These are phyloP conservation scores for Camponotus floridanus DNA, from an alignment of 1,140 invertebrate genomes.

Conservation along the genomic window DNA sequence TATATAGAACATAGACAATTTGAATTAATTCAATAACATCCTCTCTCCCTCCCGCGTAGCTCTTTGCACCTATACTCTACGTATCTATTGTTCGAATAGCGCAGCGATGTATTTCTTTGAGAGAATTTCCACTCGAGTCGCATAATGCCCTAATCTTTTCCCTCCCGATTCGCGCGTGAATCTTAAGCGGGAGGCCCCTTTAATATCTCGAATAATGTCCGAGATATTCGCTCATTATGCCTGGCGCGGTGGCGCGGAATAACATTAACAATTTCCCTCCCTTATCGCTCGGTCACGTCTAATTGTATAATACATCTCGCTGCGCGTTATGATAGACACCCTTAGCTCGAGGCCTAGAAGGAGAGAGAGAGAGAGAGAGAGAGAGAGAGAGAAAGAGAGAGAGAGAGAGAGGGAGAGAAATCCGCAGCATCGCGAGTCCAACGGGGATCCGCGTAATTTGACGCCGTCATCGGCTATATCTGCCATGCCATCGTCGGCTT, in stretches of 20 bases:
- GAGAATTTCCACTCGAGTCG: slow-evolving; percentile 1
- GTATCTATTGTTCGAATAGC: slow-evolving; percentile 43
- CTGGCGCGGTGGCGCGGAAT: slow-evolving; percentile 20
- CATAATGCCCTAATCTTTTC: background rate
- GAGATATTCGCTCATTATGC: slow-evolving; percentile 50
- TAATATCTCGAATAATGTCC: slow-evolving; percentile 34
- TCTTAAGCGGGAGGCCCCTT: slow-evolving; percentile 5
- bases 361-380: slow-evolving; percentile 10
- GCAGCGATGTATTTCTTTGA: background rate
- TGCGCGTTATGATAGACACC: slow-evolving; percentile 12
- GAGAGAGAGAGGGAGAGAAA: background rate
- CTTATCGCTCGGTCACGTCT: slow-evolving; percentile 52
- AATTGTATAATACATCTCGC: slow-evolving; percentile 25
- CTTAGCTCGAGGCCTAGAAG: slow-evolving; percentile 34
- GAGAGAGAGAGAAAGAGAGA: background rate
- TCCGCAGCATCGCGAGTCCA: background rate
- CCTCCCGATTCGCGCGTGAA: background rate
- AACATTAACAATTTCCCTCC: slow-evolving; percentile 54
- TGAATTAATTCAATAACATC: slow-evolving; percentile 51
- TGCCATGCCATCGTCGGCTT: slow-evolving; percentile 49
- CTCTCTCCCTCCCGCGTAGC: background rate
- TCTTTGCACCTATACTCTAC: slow-evolving; percentile 20
- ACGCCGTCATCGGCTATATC: slow-evolving; percentile 50
- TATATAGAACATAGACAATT: slow-evolving; percentile 2
- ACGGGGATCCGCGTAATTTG: slow-evolving; percentile 41